Evolutionary conservation across 2,113 vertebrate species (phyloP).

Genomic region (Syngnathus floridae): DNA sequence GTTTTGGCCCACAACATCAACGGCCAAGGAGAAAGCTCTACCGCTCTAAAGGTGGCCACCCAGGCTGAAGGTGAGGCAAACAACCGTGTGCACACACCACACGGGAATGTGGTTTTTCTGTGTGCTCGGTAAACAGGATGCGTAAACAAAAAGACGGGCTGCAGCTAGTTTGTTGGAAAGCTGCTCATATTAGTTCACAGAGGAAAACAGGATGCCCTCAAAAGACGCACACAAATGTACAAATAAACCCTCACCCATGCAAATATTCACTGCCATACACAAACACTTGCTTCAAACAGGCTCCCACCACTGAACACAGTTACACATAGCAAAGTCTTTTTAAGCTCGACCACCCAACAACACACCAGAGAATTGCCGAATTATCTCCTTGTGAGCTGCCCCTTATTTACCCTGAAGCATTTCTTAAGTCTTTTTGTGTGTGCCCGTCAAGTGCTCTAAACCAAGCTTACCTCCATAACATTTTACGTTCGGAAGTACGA

Average conservation of each 20-base stretch:
- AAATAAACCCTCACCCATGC: conserved; percentile 43
- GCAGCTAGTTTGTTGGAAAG: conserved; percentile 30
- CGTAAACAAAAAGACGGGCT: conserved; percentile 26
- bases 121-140: conserved; percentile 29
- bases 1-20: conserved; percentile 88
- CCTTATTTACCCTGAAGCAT: conserved; percentile 41
- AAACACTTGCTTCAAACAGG: conserved; percentile 30
- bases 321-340: conserved; percentile 4
- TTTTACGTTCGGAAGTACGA: background rate
- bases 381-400: conserved; percentile 28
- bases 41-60: conserved; percentile 82
- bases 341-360: conserved; percentile 57
- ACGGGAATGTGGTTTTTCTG: conserved; percentile 3
- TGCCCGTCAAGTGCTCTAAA: conserved; percentile 7
- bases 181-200: conserved; percentile 13
- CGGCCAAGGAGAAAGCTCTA: conserved; percentile 86
- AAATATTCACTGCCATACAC: conserved; percentile 40
- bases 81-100: conserved; percentile 14
- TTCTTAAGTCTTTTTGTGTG: conserved; percentile 17
- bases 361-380: conserved; percentile 27
- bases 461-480: conserved; percentile 12
- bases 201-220: conserved; percentile 48
- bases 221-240: conserved; percentile 24
- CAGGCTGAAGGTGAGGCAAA: conserved; percentile 86
- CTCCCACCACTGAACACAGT: conserved; percentile 10